phyloP scores from a whole-genome alignment of 2,113 vertebrate species.

The Siniperca chuatsi region DNA sequence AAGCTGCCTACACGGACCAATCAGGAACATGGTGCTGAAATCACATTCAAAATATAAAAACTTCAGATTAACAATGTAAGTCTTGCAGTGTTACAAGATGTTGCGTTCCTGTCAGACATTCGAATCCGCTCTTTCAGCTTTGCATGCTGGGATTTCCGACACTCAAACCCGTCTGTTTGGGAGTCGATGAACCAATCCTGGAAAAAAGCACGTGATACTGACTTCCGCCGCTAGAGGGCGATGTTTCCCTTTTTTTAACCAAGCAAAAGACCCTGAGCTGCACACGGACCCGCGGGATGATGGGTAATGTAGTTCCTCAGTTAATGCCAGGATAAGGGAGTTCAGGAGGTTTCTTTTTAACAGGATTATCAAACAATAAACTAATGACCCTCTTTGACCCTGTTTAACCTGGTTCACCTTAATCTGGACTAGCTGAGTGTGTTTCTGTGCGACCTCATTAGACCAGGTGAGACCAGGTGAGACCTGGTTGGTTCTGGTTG shows the following conservation, averaged over 20 bases:
- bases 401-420: background rate
- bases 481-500: background rate
- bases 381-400: no score
- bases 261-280: no score
- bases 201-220: no score
- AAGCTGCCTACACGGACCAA: constrained; percentile 90
- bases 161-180: no score
- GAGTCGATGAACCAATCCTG: no score
- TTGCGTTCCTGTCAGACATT: background rate
- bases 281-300: background rate
- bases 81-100: background rate
- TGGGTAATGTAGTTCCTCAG: constrained; percentile 8
- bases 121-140: background rate
- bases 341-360: no score
- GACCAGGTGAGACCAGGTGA: background rate
- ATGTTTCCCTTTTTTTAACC: background rate
- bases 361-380: no score
- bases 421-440: background rate
- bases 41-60: background rate
- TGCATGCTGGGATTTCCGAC: background rate
- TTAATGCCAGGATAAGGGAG: background rate
- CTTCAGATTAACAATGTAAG: background rate
- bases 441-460: background rate
- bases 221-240: background rate
- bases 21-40: constrained; percentile 91